Evolutionary conservation across 2,113 vertebrate species (phyloP), one percentile per base, ranked within the genome.

Genomic region (Otis tarda): DNA sequence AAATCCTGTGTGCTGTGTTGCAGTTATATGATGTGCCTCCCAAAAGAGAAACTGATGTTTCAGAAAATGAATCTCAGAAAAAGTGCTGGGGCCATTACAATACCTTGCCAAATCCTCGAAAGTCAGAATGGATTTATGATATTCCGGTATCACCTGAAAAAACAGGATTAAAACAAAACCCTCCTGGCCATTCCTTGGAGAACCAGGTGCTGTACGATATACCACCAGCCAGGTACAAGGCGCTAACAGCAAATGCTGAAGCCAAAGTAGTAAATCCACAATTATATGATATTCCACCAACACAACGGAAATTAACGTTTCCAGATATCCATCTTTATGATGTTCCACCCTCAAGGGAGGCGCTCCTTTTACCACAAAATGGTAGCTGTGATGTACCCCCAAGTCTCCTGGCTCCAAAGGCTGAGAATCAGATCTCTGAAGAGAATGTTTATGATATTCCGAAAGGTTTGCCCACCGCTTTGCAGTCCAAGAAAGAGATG

Each of bases 81-180:
- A 98, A 74, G 50, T 52, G 33, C 13, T 56, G 63, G 49, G 61
- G 61, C 52, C 90, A 92, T n/a, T 99, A 88, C 95, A 98, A 81
- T 33, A 98, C 98, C 1, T 74, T 99, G 39, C 98, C 98, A 24
- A 98, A 57, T 35, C 98, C 97, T n/a, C 94, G 67, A 8, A 99
- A 98, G 50, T 97, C 98, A 13, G 98, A 98, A 25, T 99, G 99
- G 99, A 98, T 98, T 93, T 99, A 99, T 16, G 98, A 99, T 56
- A 97, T 98, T 4, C 99, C 99, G 1, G 92, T 97, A 10, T 95
- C 98, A 60, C 96, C 97, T 1, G 98, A 98, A 74, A 98, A 98
- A 91, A 71, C 90, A 37, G n/a, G 68, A 9, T 39, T 80, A 41
- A 96, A 93, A 39, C 50, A 89, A 4, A 22, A 13, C 2, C 25